Conservation (phyloP, 1,140 invertebrate species). For the Saccostrea echinata region DNA sequence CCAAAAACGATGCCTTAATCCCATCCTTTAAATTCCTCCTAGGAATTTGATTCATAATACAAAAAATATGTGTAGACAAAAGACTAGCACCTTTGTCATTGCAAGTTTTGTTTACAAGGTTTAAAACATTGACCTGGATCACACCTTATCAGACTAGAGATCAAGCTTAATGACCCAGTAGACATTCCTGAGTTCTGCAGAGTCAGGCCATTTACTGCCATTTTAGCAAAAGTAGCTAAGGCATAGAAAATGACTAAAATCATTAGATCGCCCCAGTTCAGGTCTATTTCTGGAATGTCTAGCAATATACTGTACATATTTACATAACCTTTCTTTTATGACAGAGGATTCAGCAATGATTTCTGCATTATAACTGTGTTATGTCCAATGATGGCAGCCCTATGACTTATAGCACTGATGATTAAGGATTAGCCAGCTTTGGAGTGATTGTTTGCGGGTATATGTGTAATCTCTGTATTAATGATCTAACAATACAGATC, state of each 20-base stretch:
- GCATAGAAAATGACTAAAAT: constrained; percentile 26
- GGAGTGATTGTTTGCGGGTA: neutral
- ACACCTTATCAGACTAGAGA: constrained; percentile 23
- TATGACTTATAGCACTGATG: constrained; percentile 11
- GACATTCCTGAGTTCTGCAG: neutral
- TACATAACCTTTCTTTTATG: neutral
- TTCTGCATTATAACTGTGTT: neutral
- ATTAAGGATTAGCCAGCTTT: neutral
- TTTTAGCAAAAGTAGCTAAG: neutral
- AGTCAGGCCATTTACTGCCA: constrained; percentile 31
- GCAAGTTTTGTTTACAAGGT: constrained; percentile 9
- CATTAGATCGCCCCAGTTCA: constrained; percentile 37
- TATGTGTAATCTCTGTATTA: neutral
- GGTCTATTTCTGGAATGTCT: constrained; percentile 25
- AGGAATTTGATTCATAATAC: neutral
- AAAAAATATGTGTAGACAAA: constrained; percentile 3
- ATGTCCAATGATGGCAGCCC: neutral
- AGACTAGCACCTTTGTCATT: constrained; percentile 13
- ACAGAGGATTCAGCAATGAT: neutral
- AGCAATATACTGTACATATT: neutral
- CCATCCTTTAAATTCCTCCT: neutral
- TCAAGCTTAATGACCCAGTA: constrained; percentile 4
- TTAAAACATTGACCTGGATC: constrained; percentile 11
- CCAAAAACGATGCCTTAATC: neutral
- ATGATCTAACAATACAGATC: neutral